Base-by-base conservation (phyloP, 2,113 vertebrate species). In the Ochotona princeps region DNA sequence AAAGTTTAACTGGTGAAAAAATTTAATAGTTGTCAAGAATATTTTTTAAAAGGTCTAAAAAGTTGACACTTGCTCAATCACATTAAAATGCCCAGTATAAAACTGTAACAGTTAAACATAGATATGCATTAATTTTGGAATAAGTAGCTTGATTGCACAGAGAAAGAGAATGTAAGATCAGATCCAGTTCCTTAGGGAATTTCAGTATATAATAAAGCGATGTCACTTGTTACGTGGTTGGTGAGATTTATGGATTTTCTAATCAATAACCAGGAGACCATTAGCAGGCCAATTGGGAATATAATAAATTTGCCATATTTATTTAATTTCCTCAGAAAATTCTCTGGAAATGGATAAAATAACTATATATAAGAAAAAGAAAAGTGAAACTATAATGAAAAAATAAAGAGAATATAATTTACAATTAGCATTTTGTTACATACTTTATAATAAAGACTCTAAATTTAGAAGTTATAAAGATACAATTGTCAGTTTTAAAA, bases 401-500 rank as follows among this genome's bases (percentile, higher is more conserved):
- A 90, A 92, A 61, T 73, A 83, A 91, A 81, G 26, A 84, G 23
- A 83, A 54, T 57, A 18, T 87, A 14, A 90, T 26, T 91, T 84
- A 84, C 47, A 76, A 78, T 63, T 63, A 67, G 63, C 63, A 17
- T 2, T 63, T 65, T 80, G 15, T 75, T 21, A 65, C 87, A 30
- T 6, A 0, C 65, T 88, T 78, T 12, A 13, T 67, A 69, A 87
- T 21, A 65, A 90, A 51, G 44, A 1, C 14, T 38, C 2, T 28
- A 87, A 90, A 73, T 84, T 87, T n/a, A 87, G 63, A 83, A 65
- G 21, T 67, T 18, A 83, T 57, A 60, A 88, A 69, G 28, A 91
- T 61, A 74, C 76, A 61, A 18, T 38, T 91, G 2, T 91, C 11
- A 70, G 70, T 83, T 91, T 79, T 83, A 94, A 90, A 90, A 85